Conservation (phyloP, 2,113 vertebrate genomes). For the Cichladusa arquata region DNA sequence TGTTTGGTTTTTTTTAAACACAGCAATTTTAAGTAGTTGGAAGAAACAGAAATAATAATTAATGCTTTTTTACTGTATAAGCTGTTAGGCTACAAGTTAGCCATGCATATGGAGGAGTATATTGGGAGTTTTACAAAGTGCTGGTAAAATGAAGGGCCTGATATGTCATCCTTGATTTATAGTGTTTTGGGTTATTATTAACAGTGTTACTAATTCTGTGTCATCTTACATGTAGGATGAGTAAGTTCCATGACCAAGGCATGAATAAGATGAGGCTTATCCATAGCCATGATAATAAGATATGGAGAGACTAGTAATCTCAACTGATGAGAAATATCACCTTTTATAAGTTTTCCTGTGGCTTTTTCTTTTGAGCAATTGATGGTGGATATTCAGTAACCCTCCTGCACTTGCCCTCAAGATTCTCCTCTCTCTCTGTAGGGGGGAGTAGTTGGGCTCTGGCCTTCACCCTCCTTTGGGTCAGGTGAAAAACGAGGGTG, state of each 20-base stretch:
- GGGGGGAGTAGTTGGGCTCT: neutral
- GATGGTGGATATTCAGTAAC: neutral
- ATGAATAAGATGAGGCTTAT: neutral
- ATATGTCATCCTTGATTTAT: neutral
- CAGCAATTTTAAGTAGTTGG: neutral
- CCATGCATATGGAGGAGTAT: fast-evolving
- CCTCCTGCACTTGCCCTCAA: neutral
- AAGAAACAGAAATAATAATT: neutral
- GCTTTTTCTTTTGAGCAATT: neutral
- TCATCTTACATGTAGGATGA: neutral
- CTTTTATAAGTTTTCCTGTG: neutral
- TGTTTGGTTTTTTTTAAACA: neutral
- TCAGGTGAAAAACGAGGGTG: neutral
- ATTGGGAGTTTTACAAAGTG: neutral
- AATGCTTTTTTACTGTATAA: neutral
- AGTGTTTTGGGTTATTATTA: neutral
- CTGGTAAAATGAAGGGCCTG: neutral
- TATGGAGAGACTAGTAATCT: neutral
- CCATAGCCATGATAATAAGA: neutral
- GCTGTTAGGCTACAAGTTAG: neutral
- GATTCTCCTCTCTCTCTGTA: neutral
- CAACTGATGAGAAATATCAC: neutral
- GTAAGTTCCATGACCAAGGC: neutral
- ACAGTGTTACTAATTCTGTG: neutral
- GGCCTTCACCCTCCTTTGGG: neutral